A percentile compares a stretch with the other conserved stretches of the same genome.
phyloP scores from a whole-genome alignment of 2,797 vertebrate genomes.

The Synanceia verrucosa region DNA sequence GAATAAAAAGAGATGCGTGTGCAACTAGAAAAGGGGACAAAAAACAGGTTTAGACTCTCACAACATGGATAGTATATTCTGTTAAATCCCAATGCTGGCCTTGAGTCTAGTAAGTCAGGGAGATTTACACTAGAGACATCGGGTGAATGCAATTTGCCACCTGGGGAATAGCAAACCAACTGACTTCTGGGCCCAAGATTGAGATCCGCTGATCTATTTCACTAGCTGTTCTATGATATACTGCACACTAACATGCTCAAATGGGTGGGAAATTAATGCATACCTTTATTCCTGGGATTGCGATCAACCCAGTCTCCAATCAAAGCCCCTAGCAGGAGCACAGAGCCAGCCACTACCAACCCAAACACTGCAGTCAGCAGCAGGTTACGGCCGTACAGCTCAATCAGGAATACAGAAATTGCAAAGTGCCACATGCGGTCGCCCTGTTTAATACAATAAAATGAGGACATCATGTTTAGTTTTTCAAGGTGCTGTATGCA shows the following conservation, averaged over 20 bases:
- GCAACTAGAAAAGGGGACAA: slow-evolving; percentile 75
- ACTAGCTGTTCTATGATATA: neutral
- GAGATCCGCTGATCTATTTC: slow-evolving; percentile 34
- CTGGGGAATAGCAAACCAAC: slow-evolving; percentile 22
- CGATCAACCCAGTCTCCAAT: slow-evolving; percentile 87
- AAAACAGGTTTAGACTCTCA: slow-evolving; percentile 41
- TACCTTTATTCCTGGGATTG: slow-evolving; percentile 87
- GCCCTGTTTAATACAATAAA: slow-evolving; percentile 70
- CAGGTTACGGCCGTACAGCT: slow-evolving; percentile 80
- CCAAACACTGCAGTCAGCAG: slow-evolving; percentile 83
- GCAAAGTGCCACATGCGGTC: slow-evolving; percentile 88
- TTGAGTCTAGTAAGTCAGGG: slow-evolving; percentile 36
- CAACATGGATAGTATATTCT: neutral
- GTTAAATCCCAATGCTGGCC: neutral
- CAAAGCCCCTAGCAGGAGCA: slow-evolving; percentile 83
- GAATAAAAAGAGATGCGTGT: slow-evolving; percentile 82
- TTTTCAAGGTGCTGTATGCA: neutral
- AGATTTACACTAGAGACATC: slow-evolving; percentile 41
- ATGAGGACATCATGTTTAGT: neutral
- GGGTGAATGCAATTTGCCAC: slow-evolving; percentile 42
- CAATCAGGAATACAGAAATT: slow-evolving; percentile 85
- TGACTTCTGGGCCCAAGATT: slow-evolving; percentile 34
- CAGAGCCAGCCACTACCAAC: slow-evolving; percentile 83
- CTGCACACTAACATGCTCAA: slow-evolving; percentile 4
- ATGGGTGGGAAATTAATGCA: slow-evolving; percentile 1